These are phyloP conservation scores for Phalanger gymnotis DNA, from an alignment of 2,797 vertebrate species.

Conservation along the genomic window DNA sequence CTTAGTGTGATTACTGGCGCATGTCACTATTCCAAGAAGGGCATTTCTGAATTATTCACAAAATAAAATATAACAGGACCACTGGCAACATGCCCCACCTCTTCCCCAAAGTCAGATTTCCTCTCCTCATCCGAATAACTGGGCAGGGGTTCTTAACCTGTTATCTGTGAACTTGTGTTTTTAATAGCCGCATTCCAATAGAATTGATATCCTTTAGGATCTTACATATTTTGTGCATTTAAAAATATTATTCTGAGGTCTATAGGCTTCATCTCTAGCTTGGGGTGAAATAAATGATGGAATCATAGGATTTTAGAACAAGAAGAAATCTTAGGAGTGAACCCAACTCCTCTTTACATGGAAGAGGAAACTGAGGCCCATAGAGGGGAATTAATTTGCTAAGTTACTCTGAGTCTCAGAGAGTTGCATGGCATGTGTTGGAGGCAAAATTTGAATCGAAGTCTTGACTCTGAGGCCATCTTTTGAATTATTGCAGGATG, in stretches of 20 bases:
- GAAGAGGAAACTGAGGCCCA: neutral
- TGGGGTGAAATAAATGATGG: neutral
- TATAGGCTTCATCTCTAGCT: neutral
- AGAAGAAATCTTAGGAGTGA: neutral
- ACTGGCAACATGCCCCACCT: neutral
- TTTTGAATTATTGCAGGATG: neutral
- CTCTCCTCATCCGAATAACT: neutral
- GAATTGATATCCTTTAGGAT: neutral
- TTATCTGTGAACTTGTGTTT: neutral
- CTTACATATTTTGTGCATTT: neutral
- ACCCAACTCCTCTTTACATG: neutral
- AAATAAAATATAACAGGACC: neutral
- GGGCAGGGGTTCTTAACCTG: neutral
- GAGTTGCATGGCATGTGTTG: neutral
- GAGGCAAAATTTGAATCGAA: neutral
- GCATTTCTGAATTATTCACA: neutral
- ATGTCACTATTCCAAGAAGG: neutral
- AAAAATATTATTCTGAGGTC: neutral
- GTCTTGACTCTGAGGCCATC: neutral
- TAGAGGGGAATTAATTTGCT: neutral
- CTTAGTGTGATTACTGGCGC: neutral
- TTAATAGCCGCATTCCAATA: neutral
- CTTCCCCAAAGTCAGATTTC: neutral
- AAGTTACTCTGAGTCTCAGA: neutral
- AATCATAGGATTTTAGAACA: neutral